Percentiles rank a stretch among this genome's conserved stretches.
These are phyloP conservation scores for Euwallacea similis DNA, from an alignment of 1,140 invertebrate species.

Conservation along the genomic window DNA sequence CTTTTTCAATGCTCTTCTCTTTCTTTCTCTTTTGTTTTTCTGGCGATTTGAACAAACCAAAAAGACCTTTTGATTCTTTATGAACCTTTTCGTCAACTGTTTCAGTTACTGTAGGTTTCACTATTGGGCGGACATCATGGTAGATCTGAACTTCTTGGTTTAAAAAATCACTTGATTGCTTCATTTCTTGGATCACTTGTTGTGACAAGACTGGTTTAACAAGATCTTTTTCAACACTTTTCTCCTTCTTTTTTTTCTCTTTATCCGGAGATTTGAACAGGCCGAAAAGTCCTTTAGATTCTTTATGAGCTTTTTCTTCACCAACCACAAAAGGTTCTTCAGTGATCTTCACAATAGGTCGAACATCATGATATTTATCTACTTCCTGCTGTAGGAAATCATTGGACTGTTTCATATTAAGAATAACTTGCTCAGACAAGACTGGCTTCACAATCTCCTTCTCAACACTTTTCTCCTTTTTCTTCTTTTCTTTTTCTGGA, in stretches of 20 bases:
- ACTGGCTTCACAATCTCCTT: constrained; percentile 13
- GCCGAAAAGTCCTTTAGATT: constrained; percentile 25
- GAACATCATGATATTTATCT: constrained; percentile 41
- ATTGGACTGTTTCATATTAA: constrained; percentile 21
- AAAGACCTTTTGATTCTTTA: constrained; percentile 16
- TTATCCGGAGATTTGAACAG: constrained; percentile 27
- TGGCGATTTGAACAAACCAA: constrained; percentile 28
- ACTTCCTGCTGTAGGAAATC: constrained; percentile 39
- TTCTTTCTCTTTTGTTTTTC: constrained; percentile 28
- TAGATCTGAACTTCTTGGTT: constrained; percentile 31
- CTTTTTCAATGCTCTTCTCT: constrained; percentile 18
- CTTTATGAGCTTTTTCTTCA: constrained; percentile 22
- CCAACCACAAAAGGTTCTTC: background rate
- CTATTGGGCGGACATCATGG: constrained; percentile 35
- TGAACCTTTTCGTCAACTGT: constrained; percentile 9
- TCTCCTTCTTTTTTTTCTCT: constrained; percentile 26
- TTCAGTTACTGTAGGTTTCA: constrained; percentile 7
- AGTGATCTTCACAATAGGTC: constrained; percentile 14
- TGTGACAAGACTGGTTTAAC: constrained; percentile 24
- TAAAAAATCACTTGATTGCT: constrained; percentile 14
- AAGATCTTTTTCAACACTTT: constrained; percentile 30
- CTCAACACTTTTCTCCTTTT: constrained; percentile 20
- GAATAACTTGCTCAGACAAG: constrained; percentile 17
- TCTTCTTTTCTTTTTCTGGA: constrained; percentile 22
- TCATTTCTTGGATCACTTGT: constrained; percentile 37